Evolutionary conservation across 2,113 vertebrate species (phyloP), one percentile per base, ranked within the genome.

Genomic region (Onychostruthus taczanowskii): DNA sequence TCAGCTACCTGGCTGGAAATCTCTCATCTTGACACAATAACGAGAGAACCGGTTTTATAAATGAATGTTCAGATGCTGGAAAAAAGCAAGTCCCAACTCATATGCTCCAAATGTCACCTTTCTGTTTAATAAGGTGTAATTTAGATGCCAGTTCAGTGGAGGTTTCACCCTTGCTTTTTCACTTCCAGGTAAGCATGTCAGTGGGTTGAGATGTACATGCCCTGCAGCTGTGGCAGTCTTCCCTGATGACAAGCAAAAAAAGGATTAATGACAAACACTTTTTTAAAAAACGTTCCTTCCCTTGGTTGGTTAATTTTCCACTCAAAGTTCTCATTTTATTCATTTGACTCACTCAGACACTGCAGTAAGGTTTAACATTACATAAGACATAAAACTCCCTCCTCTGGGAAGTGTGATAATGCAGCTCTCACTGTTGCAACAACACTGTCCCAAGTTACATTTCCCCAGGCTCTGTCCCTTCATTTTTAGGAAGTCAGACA

Each of bases 1-100:
- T 98, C 98, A 98, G 72, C 92, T 85, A 84, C 87, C 79, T 95
- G 81, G 82, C 68, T 93, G 63, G 90, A 93, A 97, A 95, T 92
- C 90, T 93, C 84, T 97, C 86, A 41, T 91, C 96, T 93, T 97
- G 95, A 97, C 97, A 97, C 73, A 95, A 72, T 90, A 96, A 96
- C 43, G 13, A 96, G 94, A 97, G 94, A 98, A 96, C 61, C 67
- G 87, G 93, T 96, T 96, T 96, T 95, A 88, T 83, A 94, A 94
- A 97, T 83, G 82, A 94, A 85, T 66, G 61, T 75, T 95, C 79
- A 91, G 58, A 83, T 82, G 74, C 81, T 96, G 91, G 91, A 39
- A 81, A 70, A 93, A 92, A 97, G 47, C 97, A 97, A 96, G 97
- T 73, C 94, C 73, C 68, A 93, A 95, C 98, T 73, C 91, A 94